These are phyloP conservation scores for Cygnus olor DNA, from an alignment of 2,797 vertebrate genomes.

Conservation along the genomic window DNA sequence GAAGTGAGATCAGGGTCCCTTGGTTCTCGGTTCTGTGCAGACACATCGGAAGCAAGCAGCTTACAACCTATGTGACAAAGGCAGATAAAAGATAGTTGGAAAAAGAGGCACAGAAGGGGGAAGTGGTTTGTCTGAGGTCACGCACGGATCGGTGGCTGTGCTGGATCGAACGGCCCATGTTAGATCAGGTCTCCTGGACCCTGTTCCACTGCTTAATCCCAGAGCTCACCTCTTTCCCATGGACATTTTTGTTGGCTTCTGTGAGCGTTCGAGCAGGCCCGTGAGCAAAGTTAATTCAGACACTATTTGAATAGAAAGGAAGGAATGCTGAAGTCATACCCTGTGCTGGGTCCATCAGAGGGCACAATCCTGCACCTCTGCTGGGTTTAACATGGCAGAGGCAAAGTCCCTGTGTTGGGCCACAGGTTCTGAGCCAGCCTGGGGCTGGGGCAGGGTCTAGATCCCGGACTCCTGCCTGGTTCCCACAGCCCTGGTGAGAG, in stretches of 20 bases:
- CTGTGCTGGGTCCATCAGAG: not conserved
- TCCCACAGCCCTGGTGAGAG: not conserved
- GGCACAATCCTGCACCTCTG: not conserved
- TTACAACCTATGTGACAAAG: slow-evolving; percentile 38
- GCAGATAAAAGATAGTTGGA: slow-evolving; percentile 48
- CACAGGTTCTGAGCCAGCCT: not conserved
- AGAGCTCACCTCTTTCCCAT: accelerated
- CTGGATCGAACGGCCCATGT: not conserved
- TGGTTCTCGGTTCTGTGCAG: slow-evolving; percentile 3
- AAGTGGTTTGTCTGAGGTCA: slow-evolving; percentile 26
- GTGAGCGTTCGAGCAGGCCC: accelerated
- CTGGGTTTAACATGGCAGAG: not conserved
- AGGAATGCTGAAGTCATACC: not conserved
- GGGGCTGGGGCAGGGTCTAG: not conserved
- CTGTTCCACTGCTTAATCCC: not conserved
- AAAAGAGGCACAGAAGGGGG: slow-evolving; percentile 54
- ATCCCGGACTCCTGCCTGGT: not conserved
- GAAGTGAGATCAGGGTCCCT: not conserved
- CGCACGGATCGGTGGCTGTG: not conserved
- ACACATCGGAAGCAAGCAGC: slow-evolving; percentile 47
- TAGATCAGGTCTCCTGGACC: not conserved
- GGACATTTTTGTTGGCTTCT: not conserved
- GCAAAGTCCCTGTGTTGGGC: not conserved
- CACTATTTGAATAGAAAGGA: not conserved
- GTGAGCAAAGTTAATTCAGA: not conserved